phyloP scores from a whole-genome alignment of 2,797 vertebrate genomes.

The Sebastes flavidus region DNA sequence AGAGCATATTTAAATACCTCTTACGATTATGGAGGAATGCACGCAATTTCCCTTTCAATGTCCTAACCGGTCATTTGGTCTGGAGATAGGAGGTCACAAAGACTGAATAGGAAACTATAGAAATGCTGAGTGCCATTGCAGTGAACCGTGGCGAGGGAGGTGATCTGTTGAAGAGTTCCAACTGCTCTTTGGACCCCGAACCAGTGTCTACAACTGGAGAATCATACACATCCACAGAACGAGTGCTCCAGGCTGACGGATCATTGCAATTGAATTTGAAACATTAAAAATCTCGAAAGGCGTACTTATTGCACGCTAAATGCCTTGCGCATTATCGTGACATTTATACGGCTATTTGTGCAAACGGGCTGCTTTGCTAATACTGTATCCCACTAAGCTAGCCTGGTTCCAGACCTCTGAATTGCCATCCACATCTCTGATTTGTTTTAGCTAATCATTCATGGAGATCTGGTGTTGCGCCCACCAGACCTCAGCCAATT shows the following conservation, averaged over 20 bases:
- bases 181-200: constrained; percentile 36
- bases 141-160: constrained; percentile 46
- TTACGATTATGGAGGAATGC: constrained; percentile 79
- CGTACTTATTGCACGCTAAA: no score
- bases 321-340: no score
- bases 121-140: constrained; percentile 43
- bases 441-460: no score
- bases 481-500: no score
- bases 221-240: constrained; percentile 4
- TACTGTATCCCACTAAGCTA: no score
- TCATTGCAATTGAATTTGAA: constrained; percentile 3
- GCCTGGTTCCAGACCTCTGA: no score
- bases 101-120: constrained; percentile 63
- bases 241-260: constrained; percentile 5
- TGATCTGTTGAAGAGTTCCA: constrained; percentile 37
- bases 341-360: no score
- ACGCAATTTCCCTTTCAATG: constrained; percentile 77
- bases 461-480: no score
- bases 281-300: no score
- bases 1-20: constrained; percentile 82
- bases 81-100: constrained; percentile 73
- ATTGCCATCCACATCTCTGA: no score
- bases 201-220: constrained; percentile 25
- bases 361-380: no score
- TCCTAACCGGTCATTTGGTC: constrained; percentile 79